Evolutionary conservation across 2,797 vertebrate species (phyloP).

Genomic region (Xenopus petersii): DNA sequence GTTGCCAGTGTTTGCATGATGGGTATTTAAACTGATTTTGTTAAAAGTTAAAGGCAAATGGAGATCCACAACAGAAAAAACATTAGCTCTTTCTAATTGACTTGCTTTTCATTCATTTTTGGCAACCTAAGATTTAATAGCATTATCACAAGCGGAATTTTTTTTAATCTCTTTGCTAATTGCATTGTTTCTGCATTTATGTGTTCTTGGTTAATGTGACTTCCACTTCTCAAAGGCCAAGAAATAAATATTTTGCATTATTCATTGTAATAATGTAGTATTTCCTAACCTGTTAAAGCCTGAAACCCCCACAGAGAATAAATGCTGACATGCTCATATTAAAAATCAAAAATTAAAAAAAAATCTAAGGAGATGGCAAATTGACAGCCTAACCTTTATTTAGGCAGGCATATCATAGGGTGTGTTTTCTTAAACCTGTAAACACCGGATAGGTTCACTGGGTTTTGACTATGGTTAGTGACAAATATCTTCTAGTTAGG

Average conservation of each 20-base stretch:
- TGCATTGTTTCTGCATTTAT: slow-evolving; percentile 48
- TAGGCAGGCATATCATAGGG: too few relatives aligned
- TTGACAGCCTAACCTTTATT: too few relatives aligned
- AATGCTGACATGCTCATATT: too few relatives aligned
- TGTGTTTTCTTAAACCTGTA: too few relatives aligned
- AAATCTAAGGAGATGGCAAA: too few relatives aligned
- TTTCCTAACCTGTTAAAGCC: too few relatives aligned
- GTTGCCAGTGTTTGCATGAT: slow-evolving; percentile 6
- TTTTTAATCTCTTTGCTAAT: slow-evolving; percentile 41
- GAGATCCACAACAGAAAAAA: slow-evolving; percentile 40
- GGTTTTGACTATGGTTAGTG: too few relatives aligned
- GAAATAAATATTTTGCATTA: slow-evolving; percentile 4
- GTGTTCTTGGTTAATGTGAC: slow-evolving; percentile 51
- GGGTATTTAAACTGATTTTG: slow-evolving; percentile 9
- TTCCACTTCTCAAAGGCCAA: slow-evolving; percentile 34
- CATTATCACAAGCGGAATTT: slow-evolving; percentile 56
- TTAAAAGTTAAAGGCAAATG: slow-evolving; percentile 20
- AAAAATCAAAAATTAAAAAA: too few relatives aligned
- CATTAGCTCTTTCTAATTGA: slow-evolving; percentile 55
- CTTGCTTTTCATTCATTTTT: slow-evolving; percentile 44
- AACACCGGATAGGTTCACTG: too few relatives aligned
- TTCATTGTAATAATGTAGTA: too few relatives aligned
- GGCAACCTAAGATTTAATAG: slow-evolving; percentile 52
- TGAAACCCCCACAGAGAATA: too few relatives aligned
- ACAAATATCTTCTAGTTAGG: too few relatives aligned